Evolutionary conservation across 2,113 vertebrate species (phyloP), one percentile per base, ranked within the genome.

Genomic region (Paramormyrops kingsleyae): DNA sequence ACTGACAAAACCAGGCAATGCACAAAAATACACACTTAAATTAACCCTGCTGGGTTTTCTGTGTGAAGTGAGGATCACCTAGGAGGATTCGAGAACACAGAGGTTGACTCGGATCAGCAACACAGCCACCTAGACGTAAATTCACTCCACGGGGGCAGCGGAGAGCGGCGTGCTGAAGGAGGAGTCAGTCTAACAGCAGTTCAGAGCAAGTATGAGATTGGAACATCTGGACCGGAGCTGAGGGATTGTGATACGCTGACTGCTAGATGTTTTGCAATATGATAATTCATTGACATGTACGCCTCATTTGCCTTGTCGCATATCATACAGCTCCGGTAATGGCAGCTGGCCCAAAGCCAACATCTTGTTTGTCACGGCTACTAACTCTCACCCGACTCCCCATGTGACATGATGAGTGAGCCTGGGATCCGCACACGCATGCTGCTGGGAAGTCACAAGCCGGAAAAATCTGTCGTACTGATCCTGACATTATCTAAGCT

Each of bases 1-100:
- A 80, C 15, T 42, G 74, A 80, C 74, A 80, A 80, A 80, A 80
- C 74, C 74, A 80, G 74, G 74, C 74, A 77, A 77, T 39, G 70
- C 70, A 35, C 70, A 19, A 80, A 80, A 80, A 80, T 77, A 77
- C 17, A 42, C 35, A 19, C 31, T 42, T 19, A 80, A 80, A 80
- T 80, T 35, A 80, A 80, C 74, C 31, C 31, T 19, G 74, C 35
- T 80, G 74, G 17, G 13, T 80, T 42, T 80, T 80, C 74, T 42
- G 15, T 19, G 15, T 80, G 74, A 39, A 42, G 74, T 39, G 35
- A 80, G 35, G 74, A 21, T 42, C 35, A 42, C 74, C 35, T 42
- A 13, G 70, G 35, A 39, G 27, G 27, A 77, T 15, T 39, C 17
- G 35, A 39, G 35, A 42, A 80, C 35, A 42, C 17, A 42, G 35